Evolutionary conservation across 2,113 vertebrate genomes (phyloP).

Genomic region (Laticauda laticaudata): DNA sequence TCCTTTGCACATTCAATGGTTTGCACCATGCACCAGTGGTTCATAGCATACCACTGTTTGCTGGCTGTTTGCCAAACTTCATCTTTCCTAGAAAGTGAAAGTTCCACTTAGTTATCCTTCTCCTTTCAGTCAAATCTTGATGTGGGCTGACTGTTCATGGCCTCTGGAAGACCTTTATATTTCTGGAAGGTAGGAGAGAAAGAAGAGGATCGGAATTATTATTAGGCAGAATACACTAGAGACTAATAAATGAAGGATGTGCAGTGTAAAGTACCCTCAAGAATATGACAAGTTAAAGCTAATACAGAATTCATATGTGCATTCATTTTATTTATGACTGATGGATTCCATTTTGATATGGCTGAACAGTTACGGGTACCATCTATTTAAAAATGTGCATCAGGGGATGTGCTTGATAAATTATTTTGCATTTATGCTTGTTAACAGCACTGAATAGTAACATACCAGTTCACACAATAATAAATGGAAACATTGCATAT

Average conservation of each 20-base stretch:
- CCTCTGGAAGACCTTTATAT: neutral
- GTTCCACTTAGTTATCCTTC: neutral
- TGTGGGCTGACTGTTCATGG: constrained; percentile 3
- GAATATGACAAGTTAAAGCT: constrained; percentile 15
- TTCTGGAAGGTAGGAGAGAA: neutral
- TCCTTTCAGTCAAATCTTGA: neutral
- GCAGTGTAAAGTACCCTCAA: neutral
- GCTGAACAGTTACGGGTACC: constrained; percentile 4
- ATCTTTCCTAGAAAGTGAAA: neutral
- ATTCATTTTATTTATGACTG: constrained; percentile 25
- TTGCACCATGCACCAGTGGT: neutral
- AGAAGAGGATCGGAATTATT: constrained; percentile 1
- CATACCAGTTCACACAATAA: neutral
- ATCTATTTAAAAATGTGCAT: constrained; percentile 7
- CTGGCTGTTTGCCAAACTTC: neutral
- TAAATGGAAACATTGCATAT: constrained; percentile 17
- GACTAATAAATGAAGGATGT: constrained; percentile 16
- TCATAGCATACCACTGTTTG: neutral
- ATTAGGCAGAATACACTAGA: neutral
- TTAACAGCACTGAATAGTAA: constrained; percentile 18
- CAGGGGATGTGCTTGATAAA: constrained; percentile 14
- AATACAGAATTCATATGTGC: constrained; percentile 17
- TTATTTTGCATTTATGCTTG: constrained; percentile 32
- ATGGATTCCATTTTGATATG: constrained; percentile 14
- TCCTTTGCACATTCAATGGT: neutral